A percentile compares a stretch with the other conserved stretches of the same genome.
phyloP scores from a whole-genome alignment of 2,113 vertebrate species.

The Opisthocomus hoazin region DNA sequence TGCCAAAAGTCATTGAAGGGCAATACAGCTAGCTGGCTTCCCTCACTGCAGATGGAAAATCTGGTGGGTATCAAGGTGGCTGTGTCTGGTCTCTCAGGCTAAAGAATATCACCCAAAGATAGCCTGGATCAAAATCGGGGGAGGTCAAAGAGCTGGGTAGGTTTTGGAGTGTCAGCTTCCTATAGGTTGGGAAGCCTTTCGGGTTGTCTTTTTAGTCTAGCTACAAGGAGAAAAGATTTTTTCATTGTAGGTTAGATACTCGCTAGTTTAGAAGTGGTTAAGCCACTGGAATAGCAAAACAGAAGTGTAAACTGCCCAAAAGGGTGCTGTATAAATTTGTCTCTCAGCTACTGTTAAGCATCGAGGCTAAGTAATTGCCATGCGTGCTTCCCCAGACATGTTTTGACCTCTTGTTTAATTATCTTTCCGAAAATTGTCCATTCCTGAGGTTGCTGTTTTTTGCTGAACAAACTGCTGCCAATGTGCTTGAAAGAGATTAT shows the following conservation, averaged over 20 bases:
- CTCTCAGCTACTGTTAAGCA: background rate
- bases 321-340: background rate
- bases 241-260: background rate
- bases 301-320: background rate
- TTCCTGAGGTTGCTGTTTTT: background rate
- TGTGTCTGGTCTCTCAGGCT: background rate
- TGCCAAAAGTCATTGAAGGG: background rate
- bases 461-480: background rate
- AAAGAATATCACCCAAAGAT: background rate
- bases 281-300: background rate
- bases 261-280: background rate
- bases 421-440: background rate
- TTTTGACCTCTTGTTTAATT: conserved; percentile 28
- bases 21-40: background rate
- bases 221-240: background rate
- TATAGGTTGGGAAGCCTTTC: background rate
- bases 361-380: background rate
- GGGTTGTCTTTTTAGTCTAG: background rate
- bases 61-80: background rate
- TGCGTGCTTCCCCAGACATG: background rate
- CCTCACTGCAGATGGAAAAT: background rate
- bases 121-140: background rate
- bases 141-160: background rate
- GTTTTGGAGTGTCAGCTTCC: background rate
- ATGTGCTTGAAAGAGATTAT: conserved; percentile 13